Evolutionary conservation across 2,113 vertebrate genomes (phyloP).

Genomic region (Phaethornis superciliosus): DNA sequence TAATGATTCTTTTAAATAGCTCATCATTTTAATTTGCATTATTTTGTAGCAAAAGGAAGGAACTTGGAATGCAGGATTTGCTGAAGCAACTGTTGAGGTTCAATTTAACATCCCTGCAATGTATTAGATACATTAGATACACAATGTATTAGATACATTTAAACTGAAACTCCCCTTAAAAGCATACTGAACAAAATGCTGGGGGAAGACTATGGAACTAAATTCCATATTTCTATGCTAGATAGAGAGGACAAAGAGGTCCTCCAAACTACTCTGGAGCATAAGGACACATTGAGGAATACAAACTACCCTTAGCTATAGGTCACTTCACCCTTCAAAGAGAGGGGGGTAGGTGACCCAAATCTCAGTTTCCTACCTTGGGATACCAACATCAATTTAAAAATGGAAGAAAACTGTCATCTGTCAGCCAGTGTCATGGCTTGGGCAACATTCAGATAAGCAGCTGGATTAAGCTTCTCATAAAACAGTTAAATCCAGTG

Average conservation of each 20-base stretch:
- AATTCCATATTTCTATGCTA: not conserved
- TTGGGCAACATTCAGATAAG: not conserved
- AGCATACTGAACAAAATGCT: not conserved
- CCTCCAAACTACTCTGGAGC: not conserved
- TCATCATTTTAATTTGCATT: slow-evolving; percentile 49
- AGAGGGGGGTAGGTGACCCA: not conserved
- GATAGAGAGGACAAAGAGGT: not conserved
- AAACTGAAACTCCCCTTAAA: not conserved
- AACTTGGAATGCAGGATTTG: not conserved
- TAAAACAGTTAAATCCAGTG: not conserved
- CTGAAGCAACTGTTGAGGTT: not conserved
- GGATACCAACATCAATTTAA: not conserved
- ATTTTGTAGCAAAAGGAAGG: slow-evolving; percentile 7
- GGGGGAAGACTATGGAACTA: not conserved
- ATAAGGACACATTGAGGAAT: not conserved
- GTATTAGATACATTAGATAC: not conserved
- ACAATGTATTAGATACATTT: not conserved
- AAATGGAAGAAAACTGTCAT: not conserved
- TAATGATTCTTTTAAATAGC: not conserved
- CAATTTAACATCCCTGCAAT: not conserved
- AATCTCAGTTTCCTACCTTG: not conserved
- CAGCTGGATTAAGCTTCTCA: not conserved
- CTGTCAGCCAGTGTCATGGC: not conserved
- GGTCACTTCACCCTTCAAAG: not conserved
- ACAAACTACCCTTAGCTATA: not conserved